Conservation (phyloP, 2,888 invertebrate species). For the Mesoligia furuncula region DNA sequence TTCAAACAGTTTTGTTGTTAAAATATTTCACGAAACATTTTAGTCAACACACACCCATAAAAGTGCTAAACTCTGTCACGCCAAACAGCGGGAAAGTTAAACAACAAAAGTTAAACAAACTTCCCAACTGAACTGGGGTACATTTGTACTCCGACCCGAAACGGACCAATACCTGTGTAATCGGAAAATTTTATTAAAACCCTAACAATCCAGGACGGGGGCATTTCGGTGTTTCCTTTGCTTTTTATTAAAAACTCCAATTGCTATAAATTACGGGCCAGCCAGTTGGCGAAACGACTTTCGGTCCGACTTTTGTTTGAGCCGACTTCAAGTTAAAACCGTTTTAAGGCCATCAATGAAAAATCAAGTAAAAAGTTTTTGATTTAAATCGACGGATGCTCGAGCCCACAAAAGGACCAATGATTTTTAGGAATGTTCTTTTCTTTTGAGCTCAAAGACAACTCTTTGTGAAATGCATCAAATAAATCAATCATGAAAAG, state of each 20-base stretch:
- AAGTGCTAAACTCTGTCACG: constrained; percentile 31
- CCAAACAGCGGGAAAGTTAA: constrained; percentile 25
- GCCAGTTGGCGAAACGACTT: constrained; percentile 63
- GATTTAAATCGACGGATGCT: constrained; percentile 65
- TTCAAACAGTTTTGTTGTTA: neutral
- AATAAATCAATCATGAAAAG: constrained; percentile 55
- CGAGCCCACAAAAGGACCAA: constrained; percentile 41
- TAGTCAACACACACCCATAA: constrained; percentile 19
- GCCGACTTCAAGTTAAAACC: constrained; percentile 61
- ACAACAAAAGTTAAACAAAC: constrained; percentile 51
- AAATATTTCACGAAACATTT: constrained; percentile 22
- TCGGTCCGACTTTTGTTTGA: constrained; percentile 62
- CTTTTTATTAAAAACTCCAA: constrained; percentile 68
- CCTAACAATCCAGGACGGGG: constrained; percentile 50
- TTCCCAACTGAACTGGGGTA: constrained; percentile 34
- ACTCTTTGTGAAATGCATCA: constrained; percentile 55
- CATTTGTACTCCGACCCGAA: constrained; percentile 22
- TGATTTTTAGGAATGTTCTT: constrained; percentile 36
- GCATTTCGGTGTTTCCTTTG: constrained; percentile 46
- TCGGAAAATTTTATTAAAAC: constrained; percentile 58
- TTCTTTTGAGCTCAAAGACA: constrained; percentile 32
- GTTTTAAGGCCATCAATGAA: constrained; percentile 65
- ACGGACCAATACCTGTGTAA: constrained; percentile 59
- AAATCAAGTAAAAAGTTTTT: constrained; percentile 64
- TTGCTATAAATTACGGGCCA: constrained; percentile 64